Base-by-base conservation (phyloP, 1,140 invertebrate genomes). In the Drosophila nannoptera region DNA sequence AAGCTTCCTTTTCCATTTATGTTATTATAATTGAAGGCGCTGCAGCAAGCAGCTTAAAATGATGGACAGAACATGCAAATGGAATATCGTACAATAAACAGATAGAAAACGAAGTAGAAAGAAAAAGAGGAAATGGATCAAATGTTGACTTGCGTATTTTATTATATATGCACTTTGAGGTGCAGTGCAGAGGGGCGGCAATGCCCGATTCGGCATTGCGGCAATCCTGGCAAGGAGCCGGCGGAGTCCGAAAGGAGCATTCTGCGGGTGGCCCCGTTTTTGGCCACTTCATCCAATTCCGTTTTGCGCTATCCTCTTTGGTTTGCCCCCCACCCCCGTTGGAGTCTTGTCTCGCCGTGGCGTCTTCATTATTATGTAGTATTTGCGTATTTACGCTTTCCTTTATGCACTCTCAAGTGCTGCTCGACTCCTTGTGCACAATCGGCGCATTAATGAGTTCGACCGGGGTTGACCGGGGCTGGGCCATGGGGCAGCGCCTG, bases 331-430 rank as follows among this genome's bases (percentile, higher is more conserved):
- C 22, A 3, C 22, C 22, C 22, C 22, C 22, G 22, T 22, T 22
- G 22, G 22, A 2, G 22, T 38, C 7, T 29, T 14, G 9, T 38
- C 16, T 3, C 29, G 9, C 22, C 14, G 29, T 22, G 16, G 31
- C 29, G 46, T 43, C 45, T 75, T 75, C 76, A 78, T 78, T 80
- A 77, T 77, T 69, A 31, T 55, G 61, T 63, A 80, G 53, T 66
- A 80, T 80, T 80, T 80, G 70, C 73, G 73, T 81, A 78, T 78
- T 78, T 76, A 73, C 63, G 73, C 77, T 73, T 72, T 46, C 50
- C 29, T 77, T 78, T 78, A 73, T 74, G 75, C 70, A 76, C 63
- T 59, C 68, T 71, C 71, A 63, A 74, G 66, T 62, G 56, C 52
- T 43, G 46, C 50, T 49, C 29, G 31, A 14, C 35, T 54, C 42